Evolutionary conservation across 37 sponge, comb jelly and placozoan species (phyloP).

Genomic region (Mnemiopsis leidyi): DNA sequence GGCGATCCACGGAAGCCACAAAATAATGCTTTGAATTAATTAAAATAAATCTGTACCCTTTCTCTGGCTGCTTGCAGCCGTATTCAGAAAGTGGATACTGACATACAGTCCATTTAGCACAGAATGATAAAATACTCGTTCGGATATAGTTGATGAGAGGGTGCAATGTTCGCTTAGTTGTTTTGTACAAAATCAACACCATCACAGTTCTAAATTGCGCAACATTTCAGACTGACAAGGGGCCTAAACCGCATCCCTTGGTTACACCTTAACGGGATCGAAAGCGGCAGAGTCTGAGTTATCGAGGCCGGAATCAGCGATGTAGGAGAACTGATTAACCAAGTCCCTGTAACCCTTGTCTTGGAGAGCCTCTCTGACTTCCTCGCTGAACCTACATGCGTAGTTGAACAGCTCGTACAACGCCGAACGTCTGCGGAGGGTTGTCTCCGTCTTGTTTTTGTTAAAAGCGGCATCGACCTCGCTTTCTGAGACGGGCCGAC

Average conservation of each 20-base stretch:
- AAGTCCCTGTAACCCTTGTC: slow-evolving; percentile 53
- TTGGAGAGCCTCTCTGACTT: slow-evolving; percentile 14
- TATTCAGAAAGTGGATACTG: too few species aligned
- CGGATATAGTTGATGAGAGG: too few species aligned
- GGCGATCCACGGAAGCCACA: too few species aligned
- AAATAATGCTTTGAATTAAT: too few species aligned
- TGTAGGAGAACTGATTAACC: slow-evolving; percentile 19
- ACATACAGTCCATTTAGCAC: too few species aligned
- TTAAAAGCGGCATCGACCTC: slow-evolving; percentile 45
- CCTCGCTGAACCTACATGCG: slow-evolving; percentile 55
- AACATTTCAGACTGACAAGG: neutral
- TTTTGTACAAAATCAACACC: too few species aligned
- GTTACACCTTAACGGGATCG: slow-evolving; percentile 34
- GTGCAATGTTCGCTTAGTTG: too few species aligned
- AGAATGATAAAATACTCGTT: too few species aligned
- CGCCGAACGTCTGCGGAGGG: neutral
- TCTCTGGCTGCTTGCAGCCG: too few species aligned
- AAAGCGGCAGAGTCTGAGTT: neutral
- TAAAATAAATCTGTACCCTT: too few species aligned
- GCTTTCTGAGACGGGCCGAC: slow-evolving; percentile 28
- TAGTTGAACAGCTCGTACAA: slow-evolving; percentile 53
- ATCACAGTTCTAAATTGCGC: too few species aligned
- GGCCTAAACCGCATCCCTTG: neutral
- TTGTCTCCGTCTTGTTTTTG: neutral
- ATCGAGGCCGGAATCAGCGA: slow-evolving; percentile 23